Base-by-base conservation (phyloP, 2,797 vertebrate species). In the Toxotes lorentzi region DNA sequence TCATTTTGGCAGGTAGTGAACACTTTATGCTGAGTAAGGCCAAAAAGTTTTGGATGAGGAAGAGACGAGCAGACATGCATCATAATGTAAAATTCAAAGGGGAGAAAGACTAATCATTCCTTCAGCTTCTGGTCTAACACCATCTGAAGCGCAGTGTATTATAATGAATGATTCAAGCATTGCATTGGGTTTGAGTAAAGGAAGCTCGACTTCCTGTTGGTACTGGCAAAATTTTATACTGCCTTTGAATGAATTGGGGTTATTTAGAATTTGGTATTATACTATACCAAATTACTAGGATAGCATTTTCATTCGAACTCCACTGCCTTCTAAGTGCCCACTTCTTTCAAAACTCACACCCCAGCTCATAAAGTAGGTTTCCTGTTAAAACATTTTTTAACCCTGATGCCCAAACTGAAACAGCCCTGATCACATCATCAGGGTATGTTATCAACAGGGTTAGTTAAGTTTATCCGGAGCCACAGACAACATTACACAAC, bases 21-120 rank as follows among this genome's bases (percentile, higher is more conserved):
- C 58, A 60, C 74, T 73, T 87, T 78, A 38, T 86, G 86, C 82
- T 88, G 90, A 85, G 65, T 64, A 69, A 85, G 73, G 69, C 74
- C 69, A 73, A 79, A 86, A 85, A 75, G 45, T 84, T 90, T 68
- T 65, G 69, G 62, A 82, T 67, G 67, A 79, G 63, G 60, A 79
- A 47, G 58, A 75, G 78, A 84, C 0, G 40, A 81, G 76, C 51
- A 56, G 74, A 79, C 83, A 57, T 74, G 73, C 75, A 87, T 83
- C 62, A 74, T 78, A 76, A 86, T 88, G 57, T 56, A 60, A 64
- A 77, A 79, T 53, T 81, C 69, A 62, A 21, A 19, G 17, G 81
- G 51, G 84, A 66, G 35, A 41, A 9, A 79, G 35, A 61, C 59
- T 69, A 74, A 73, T 84, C 47, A 65, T 61, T 76, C 27, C 54